Evolutionary conservation across 2,888 invertebrate genomes (phyloP).

Genomic region (Cynaeus angustus): DNA sequence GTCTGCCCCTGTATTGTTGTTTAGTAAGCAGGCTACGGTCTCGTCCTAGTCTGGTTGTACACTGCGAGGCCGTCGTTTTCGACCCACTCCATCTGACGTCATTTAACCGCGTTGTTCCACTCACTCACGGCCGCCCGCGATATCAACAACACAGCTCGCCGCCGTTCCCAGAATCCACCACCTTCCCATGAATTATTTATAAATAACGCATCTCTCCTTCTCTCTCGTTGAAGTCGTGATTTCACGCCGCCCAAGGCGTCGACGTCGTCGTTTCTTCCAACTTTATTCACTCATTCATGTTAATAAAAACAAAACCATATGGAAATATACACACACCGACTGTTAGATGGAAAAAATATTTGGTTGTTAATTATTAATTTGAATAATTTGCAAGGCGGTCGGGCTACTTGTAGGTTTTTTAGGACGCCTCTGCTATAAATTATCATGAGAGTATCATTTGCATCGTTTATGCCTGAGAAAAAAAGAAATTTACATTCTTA

Average conservation of each 20-base stretch:
- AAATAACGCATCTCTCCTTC: conserved; percentile 31
- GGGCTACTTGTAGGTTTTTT: conserved; percentile 17
- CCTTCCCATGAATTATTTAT: conserved; percentile 50
- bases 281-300: conserved; percentile 11
- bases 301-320: conserved; percentile 4
- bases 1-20: conserved; percentile 12
- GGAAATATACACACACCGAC: conserved; percentile 1
- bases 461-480: not conserved
- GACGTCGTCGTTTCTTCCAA: conserved; percentile 12
- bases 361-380: conserved; percentile 23
- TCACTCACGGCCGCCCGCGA: conserved; percentile 47
- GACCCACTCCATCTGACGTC: conserved; percentile 47
- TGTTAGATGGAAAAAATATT: conserved; percentile 13
- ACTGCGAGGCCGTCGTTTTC: conserved; percentile 32
- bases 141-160: conserved; percentile 39
- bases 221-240: conserved; percentile 27
- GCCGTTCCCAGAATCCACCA: conserved; percentile 50
- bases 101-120: conserved; percentile 35
- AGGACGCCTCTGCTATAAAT: conserved; percentile 16
- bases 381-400: conserved; percentile 19
- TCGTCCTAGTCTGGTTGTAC: conserved; percentile 37
- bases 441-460: conserved; percentile 2
- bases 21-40: conserved; percentile 35
- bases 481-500: conserved; percentile 4
- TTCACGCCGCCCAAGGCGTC: conserved; percentile 28